Conservation (phyloP, 2,888 invertebrate species). For the Macrosiphum euphorbiae region DNA sequence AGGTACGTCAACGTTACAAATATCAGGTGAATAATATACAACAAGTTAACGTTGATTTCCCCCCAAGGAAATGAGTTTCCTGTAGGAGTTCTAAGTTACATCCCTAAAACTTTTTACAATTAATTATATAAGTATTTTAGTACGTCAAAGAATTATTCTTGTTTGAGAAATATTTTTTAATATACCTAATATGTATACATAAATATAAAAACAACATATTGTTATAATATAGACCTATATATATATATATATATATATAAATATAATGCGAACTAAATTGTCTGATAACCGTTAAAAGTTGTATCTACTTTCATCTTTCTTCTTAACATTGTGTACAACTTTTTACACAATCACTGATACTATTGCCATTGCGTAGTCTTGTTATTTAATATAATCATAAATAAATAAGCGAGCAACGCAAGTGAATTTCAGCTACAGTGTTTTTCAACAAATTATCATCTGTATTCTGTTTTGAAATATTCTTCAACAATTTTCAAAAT, state of each 20-base stretch:
- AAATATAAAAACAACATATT: not conserved
- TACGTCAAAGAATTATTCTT: not conserved
- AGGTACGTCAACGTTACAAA: constrained; percentile 6
- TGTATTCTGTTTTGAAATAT: no score
- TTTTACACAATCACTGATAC: not conserved
- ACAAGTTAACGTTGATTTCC: constrained; percentile 15
- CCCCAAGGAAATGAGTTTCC: not conserved
- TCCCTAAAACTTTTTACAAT: constrained; percentile 1
- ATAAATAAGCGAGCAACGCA: not conserved
- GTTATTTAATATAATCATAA: not conserved
- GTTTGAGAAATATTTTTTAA: not conserved
- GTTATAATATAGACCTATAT: not conserved
- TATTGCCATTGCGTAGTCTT: not conserved
- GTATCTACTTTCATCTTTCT: not conserved
- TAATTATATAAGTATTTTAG: not conserved
- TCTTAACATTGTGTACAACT: not conserved
- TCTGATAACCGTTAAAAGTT: constrained; percentile 12
- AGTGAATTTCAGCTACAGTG: not conserved
- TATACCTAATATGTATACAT: not conserved
- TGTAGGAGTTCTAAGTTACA: not conserved
- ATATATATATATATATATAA: not conserved
- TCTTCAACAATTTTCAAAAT: no score
- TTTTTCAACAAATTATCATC: not conserved
- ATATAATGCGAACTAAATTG: not conserved
- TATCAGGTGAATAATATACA: constrained; percentile 21